These are phyloP conservation scores for Onychorhynchus coronatus DNA, from an alignment of 2,113 vertebrate genomes.

Conservation along the genomic window DNA sequence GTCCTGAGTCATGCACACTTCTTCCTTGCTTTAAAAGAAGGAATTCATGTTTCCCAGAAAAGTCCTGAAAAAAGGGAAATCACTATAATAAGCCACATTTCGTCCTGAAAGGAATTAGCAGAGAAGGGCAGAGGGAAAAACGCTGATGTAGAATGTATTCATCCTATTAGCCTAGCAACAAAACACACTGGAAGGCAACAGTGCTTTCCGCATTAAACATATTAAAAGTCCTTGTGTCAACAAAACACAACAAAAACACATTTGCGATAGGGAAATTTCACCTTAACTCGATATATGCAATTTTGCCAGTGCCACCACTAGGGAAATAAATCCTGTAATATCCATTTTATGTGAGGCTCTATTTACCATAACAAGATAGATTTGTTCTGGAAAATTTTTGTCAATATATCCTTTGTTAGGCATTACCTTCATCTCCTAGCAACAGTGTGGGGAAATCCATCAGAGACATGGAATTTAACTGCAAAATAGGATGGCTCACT, in stretches of 20 bases:
- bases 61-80: not conserved
- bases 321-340: constrained; percentile 50
- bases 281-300: not conserved
- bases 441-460: constrained; percentile 76
- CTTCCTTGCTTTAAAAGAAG: not conserved
- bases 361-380: constrained; percentile 57
- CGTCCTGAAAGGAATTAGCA: constrained; percentile 8
- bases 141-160: not conserved
- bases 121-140: not conserved
- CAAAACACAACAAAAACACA: not conserved
- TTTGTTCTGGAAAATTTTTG: constrained; percentile 45
- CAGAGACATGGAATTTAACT: constrained; percentile 65
- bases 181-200: not conserved
- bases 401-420: constrained; percentile 64
- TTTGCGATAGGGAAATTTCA: not conserved
- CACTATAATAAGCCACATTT: not conserved
- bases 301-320: not conserved
- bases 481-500: constrained; percentile 51
- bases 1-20: not conserved
- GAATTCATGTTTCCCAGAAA: not conserved
- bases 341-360: constrained; percentile 6
- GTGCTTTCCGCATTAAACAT: not conserved
- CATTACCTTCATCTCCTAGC: constrained; percentile 76
- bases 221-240: not conserved
- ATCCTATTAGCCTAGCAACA: constrained; percentile 53